A percentile compares a stretch with the other conserved stretches of the same genome.
phyloP scores from a whole-genome alignment of 2,113 vertebrate species.

The Thinocorus orbignyianus region DNA sequence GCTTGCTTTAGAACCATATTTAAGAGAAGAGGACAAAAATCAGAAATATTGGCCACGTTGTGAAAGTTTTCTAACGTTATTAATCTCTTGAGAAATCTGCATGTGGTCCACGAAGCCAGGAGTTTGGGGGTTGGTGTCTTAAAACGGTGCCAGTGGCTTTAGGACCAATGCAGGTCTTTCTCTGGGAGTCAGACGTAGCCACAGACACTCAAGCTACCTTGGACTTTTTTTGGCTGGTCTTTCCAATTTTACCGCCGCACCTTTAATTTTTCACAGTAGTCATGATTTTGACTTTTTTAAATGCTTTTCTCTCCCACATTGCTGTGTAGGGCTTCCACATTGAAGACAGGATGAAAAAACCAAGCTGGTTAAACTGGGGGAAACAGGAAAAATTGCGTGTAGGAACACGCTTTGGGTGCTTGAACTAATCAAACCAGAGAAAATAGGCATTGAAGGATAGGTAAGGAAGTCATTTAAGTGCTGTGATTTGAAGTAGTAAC shows the following conservation, averaged over 20 bases:
- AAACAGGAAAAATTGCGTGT: not conserved
- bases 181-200: not conserved
- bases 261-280: not conserved
- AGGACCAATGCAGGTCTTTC: not conserved
- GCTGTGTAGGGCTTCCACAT: not conserved
- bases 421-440: constrained; percentile 6
- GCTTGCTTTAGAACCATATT: not conserved
- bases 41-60: not conserved
- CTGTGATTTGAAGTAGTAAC: not conserved
- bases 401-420: not conserved
- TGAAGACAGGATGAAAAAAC: not conserved
- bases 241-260: not conserved
- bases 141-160: not conserved
- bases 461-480: constrained; percentile 9
- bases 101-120: not conserved
- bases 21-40: not conserved
- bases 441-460: not conserved
- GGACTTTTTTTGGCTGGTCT: not conserved
- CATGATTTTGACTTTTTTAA: not conserved
- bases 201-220: not conserved
- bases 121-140: not conserved
- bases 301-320: not conserved
- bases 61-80: not conserved
- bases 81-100: not conserved
- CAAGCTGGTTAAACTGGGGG: not conserved